Evolutionary conservation across 2,888 invertebrate genomes (phyloP), one percentile per base, ranked within the genome.

Genomic region (Cinara cedri): DNA sequence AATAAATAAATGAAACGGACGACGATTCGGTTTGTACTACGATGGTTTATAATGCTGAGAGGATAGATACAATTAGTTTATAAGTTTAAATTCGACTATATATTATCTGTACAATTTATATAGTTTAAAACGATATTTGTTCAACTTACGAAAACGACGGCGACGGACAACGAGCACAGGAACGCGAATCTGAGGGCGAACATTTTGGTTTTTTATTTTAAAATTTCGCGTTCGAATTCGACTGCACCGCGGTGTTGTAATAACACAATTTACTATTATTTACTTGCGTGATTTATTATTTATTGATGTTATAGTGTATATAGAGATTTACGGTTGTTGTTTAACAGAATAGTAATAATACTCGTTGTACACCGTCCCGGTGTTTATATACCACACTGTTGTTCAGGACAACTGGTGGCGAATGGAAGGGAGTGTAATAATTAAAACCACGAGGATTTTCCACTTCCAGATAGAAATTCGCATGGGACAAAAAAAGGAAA

Each of bases 71-170:
- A n/a, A n/a, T n/a, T n/a, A n/a, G n/a, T n/a, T n/a, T n/a, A n/a
- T n/a, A n/a, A n/a, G n/a, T n/a, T n/a, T n/a, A n/a, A n/a, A n/a
- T n/a, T n/a, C n/a, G n/a, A n/a, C n/a, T n/a, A n/a, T n/a, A n/a
- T n/a, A n/a, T n/a, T n/a, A n/a, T n/a, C n/a, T n/a, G n/a, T n/a
- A n/a, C n/a, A n/a, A n/a, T n/a, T n/a, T n/a, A n/a, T n/a, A n/a
- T n/a, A n/a, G n/a, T n/a, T n/a, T n/a, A n/a, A n/a, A n/a, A n/a
- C n/a, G n/a, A 34, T 34, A 34, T 4, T 34, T 68, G 68, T 49
- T 49, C 11, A 13, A 76, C 78, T 78, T 70, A 78, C 78, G 14
- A 57, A 21, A 21, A 70, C 68, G 21, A 13, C 51, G 16, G 78
- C 49, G 11, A 70, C 51, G 4, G 49, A 49, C 60, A 70, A 4